Base-by-base conservation (phyloP, 2,113 vertebrate genomes). In the Guaruba guarouba region DNA sequence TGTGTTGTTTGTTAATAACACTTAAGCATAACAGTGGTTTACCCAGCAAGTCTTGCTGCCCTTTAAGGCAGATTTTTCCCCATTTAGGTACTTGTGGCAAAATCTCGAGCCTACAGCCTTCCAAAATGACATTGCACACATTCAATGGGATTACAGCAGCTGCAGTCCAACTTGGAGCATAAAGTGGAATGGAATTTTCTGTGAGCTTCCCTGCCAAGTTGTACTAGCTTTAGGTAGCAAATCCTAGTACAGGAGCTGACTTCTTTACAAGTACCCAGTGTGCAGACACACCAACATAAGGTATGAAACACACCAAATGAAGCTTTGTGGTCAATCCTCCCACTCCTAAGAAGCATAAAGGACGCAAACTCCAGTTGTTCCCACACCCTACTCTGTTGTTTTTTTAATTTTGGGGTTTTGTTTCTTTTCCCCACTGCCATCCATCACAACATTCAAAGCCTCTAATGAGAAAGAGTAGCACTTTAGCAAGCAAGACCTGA, bases 371-470 rank as follows among this genome's bases (percentile, higher is more conserved):
- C 12, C 20, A 54, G 11, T 23, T 51, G 55, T 35, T 75, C 17
- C 24, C 39, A 61, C 17, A 29, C 76, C 51, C 12, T 17, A 11
- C 13, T 51, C 29, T 19, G 5, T 5, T 33, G 18, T 13, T 29
- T 41, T 19, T 28, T 43, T 48, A 48, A 18, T 22, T 52, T 35
- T 17, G 20, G 39, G 3, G 28, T 22, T 88, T 80, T 31, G 8
- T 0, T 0, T 33, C 12, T n/a, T 29, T 5, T 1, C 1, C 2
- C 19, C 6, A 1, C n/a, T 6, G 6, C 13, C 20, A 35, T 24
- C 59, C 13, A 25, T 62, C 31, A 69, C 43, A 57, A 73, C 11
- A 44, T 31, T 37, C 44, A 64, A 67, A 64, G 15, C 22, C 27
- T 14, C 22, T 49, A 31, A 23, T 3, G 17, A 91, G 19, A 63